A percentile compares a stretch with the other conserved stretches of the same genome.
Conservation (phyloP, 1,140 invertebrate species). For the Leptinotarsa undecemlineata region DNA sequence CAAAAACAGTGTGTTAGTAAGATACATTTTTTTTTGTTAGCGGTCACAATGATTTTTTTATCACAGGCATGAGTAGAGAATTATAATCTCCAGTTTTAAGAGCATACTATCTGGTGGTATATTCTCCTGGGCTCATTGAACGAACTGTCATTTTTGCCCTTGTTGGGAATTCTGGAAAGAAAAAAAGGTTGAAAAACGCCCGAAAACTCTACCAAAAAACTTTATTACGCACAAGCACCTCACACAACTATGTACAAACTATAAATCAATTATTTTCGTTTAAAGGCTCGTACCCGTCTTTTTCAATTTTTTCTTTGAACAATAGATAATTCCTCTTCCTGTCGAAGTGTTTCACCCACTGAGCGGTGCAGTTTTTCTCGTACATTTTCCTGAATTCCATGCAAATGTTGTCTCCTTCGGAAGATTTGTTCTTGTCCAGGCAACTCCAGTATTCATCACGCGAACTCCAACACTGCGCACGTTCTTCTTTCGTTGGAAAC, state of each 20-base stretch:
- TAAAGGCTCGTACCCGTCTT: constrained; percentile 79
- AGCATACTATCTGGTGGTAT: constrained; percentile 45
- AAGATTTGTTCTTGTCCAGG: constrained; percentile 65
- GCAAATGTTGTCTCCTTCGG: constrained; percentile 61
- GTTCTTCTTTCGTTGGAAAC: constrained; percentile 79
- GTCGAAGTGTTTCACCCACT: constrained; percentile 95
- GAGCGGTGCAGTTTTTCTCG: constrained; percentile 80
- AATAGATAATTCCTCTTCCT: constrained; percentile 83
- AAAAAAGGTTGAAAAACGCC: constrained; percentile 23
- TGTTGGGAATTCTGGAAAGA: constrained; percentile 48
- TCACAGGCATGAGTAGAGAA: neutral
- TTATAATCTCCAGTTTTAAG: neutral
- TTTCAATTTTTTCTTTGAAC: constrained; percentile 87
- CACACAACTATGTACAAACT: constrained; percentile 24
- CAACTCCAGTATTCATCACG: constrained; percentile 90
- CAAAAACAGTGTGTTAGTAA: no score
- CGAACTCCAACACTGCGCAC: constrained; percentile 80
- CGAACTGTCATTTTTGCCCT: constrained; percentile 37
- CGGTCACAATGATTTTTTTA: neutral
- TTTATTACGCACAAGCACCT: neutral
- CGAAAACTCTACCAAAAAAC: constrained; percentile 8
- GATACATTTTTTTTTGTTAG: no score
- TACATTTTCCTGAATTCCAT: constrained; percentile 73
- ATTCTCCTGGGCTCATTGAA: constrained; percentile 42
- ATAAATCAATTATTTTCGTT: constrained; percentile 41